Conservation (phyloP, 2,797 vertebrate genomes). For the Microcaecilia unicolor region DNA sequence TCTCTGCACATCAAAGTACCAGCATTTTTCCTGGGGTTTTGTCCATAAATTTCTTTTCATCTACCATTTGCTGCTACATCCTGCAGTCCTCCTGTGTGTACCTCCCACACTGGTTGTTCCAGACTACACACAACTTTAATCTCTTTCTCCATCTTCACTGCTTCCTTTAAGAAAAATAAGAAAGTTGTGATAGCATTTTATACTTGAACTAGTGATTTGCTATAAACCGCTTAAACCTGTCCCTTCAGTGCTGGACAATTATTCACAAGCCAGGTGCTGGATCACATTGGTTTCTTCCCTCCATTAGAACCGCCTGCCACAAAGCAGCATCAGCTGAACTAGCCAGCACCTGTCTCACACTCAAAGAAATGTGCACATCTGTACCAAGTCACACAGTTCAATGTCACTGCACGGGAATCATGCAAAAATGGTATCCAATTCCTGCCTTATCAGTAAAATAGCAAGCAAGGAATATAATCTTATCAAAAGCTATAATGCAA, state of each 20-base stretch:
- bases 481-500: conserved; percentile 25
- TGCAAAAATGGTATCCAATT: not conserved
- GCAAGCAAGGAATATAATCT: conserved; percentile 29
- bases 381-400: conserved; percentile 37
- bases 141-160: conserved; percentile 95
- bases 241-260: no score
- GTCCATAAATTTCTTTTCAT: no score
- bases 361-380: conserved; percentile 32
- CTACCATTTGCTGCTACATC: no score
- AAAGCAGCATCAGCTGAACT: conserved; percentile 5
- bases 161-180: conserved; percentile 62
- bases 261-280: no score
- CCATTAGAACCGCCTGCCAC: not conserved
- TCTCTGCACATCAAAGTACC: no score
- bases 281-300: not conserved
- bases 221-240: no score
- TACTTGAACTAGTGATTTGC: no score
- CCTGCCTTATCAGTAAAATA: no score
- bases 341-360: conserved; percentile 15
- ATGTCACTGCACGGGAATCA: conserved; percentile 19
- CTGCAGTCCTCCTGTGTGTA: no score
- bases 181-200: not conserved
- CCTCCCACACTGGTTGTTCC: no score
- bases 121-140: conserved; percentile 63
- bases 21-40: no score